phyloP scores from a whole-genome alignment of 2,113 vertebrate species.

The Suricata suricatta region DNA sequence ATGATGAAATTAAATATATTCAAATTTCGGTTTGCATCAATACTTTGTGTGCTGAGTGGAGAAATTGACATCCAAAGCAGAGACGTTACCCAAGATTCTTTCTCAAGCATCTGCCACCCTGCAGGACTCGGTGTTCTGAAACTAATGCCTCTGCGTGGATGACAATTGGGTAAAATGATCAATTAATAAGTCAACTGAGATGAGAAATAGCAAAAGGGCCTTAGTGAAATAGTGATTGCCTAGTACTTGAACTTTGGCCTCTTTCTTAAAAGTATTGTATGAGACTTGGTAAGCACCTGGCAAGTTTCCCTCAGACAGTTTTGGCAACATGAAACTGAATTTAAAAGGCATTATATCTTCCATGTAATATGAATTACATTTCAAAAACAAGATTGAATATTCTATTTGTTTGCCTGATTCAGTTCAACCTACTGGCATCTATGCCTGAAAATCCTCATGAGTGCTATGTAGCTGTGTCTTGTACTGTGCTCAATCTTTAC shows the following conservation, averaged over 20 bases:
- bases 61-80: background rate
- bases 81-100: background rate
- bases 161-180: background rate
- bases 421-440: background rate
- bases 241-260: background rate
- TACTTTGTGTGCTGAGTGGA: background rate
- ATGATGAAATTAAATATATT: background rate
- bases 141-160: background rate
- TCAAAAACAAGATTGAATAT: background rate
- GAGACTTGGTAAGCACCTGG: background rate
- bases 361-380: conserved; percentile 1
- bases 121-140: background rate
- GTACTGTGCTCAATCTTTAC: background rate
- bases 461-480: background rate
- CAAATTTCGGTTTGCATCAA: background rate
- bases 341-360: conserved; percentile 16
- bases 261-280: conserved; percentile 19
- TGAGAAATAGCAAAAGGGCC: background rate
- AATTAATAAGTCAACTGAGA: conserved; percentile 13
- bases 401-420: background rate
- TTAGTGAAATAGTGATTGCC: background rate
- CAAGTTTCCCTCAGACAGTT: background rate
- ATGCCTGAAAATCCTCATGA: background rate
- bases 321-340: background rate
- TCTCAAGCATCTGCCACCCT: background rate